Evolutionary conservation across 1,140 invertebrate genomes (phyloP).

Genomic region (Ridgeia piscesae): DNA sequence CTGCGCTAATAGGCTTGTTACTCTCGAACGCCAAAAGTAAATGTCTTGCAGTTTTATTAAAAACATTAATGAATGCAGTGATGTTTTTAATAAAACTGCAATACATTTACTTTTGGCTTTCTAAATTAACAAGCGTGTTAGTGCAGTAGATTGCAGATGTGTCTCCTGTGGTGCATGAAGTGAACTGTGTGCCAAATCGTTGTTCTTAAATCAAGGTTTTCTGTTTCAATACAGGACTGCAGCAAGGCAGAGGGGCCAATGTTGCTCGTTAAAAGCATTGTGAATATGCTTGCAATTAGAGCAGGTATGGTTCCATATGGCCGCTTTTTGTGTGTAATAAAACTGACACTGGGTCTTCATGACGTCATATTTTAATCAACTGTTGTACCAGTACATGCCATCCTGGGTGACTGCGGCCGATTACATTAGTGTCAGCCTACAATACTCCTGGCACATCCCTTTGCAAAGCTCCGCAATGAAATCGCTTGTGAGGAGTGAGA

Average conservation of each 20-base stretch:
- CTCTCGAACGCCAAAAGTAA: not conserved
- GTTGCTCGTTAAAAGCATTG: not conserved
- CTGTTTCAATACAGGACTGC: not conserved
- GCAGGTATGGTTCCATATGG: not conserved
- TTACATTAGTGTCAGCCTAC: no score
- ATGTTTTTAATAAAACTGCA: not conserved
- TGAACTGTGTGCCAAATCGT: not conserved
- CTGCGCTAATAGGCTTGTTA: not conserved
- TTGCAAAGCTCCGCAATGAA: no score
- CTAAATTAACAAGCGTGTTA: not conserved
- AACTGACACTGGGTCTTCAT: no score
- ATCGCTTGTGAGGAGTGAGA: no score
- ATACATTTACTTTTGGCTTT: not conserved
- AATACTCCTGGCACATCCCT: no score
- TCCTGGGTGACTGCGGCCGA: no score
- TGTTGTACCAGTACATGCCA: no score
- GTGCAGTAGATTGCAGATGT: not conserved
- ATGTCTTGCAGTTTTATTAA: not conserved
- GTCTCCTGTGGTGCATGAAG: not conserved
- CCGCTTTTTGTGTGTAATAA: no score
- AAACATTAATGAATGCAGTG: not conserved
- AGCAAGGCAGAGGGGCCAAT: not conserved
- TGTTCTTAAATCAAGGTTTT: not conserved
- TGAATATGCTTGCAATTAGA: not conserved
- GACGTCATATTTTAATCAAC: no score